Evolutionary conservation across 2,797 vertebrate species (phyloP), one percentile per base, ranked within the genome.

Genomic region (Silurus aristotelis): DNA sequence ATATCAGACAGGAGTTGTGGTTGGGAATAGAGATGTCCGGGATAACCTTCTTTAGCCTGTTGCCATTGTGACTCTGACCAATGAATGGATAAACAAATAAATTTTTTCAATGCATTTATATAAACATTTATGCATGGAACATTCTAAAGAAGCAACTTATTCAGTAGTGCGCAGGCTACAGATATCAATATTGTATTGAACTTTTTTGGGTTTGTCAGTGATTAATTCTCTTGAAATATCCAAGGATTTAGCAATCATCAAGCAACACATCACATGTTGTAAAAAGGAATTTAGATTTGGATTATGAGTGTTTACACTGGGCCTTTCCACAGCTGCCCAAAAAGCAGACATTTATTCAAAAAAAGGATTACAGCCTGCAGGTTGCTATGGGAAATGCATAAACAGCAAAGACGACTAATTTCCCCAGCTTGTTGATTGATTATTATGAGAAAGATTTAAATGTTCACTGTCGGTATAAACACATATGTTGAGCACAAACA

Each of bases 401-500:
- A 80, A 55, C 67, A 73, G 46, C 75, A 76, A 85, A 76, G 27
- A 66, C 0, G 14, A 19, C 48, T 55, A 31, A 72, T 80, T 73
- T 80, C 43, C 17, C 68, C 71, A 10, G 52, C 60, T 58, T 82
- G 31, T 46, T 75, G 84, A 82, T 17, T 43, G 71, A 80, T 85
- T 63, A 71, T 55, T 46, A 72, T 75, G 71, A 66, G 70, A 22
- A 43, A 71, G 70, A 67, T 61, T 38, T 52, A 71, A 68, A 80
- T 80, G 55, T 79, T 22, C n/a, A 14, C 31, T 46, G 31, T 9
- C n/a, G 13, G 20, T 46, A 25, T 63, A 63, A 79, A 46, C 77
- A 73, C 22, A 27, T 58, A 56, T 63, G 31, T 60, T 15, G 15
- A 67, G 61, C 52, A 27, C 75, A 80, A 79, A 46, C 43, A 2